phyloP scores from a whole-genome alignment of 1,140 invertebrate species.

The Lerema accius region DNA sequence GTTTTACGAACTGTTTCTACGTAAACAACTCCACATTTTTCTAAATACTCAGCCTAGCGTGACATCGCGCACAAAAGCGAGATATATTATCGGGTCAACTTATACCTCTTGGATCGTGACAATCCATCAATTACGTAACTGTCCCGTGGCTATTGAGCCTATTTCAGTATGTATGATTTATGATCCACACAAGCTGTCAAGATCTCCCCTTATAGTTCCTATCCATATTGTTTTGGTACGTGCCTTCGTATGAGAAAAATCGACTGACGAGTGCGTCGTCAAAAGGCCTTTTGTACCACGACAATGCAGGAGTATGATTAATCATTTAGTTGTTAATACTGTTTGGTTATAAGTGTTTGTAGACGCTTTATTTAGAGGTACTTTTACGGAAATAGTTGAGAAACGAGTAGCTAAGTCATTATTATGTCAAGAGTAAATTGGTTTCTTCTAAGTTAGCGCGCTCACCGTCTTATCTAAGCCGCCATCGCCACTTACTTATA shows the following conservation, averaged over 20 bases:
- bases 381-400: too few species aligned
- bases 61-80: constrained; percentile 26
- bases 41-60: constrained; percentile 8
- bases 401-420: too few species aligned
- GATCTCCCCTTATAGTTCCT: constrained; percentile 10
- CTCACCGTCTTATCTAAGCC: too few species aligned
- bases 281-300: neutral
- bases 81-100: constrained; percentile 32
- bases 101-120: constrained; percentile 28
- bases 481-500: too few species aligned
- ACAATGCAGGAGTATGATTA: neutral
- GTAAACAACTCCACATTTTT: constrained; percentile 15
- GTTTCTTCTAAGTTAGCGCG: too few species aligned
- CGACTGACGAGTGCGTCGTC: too few species aligned
- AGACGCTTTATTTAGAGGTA: too few species aligned
- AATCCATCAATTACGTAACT: constrained; percentile 37
- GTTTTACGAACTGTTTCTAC: constrained; percentile 10
- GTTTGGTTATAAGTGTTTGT: too few species aligned
- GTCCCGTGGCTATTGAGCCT: constrained; percentile 23
- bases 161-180: constrained; percentile 35
- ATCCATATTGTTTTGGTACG: constrained; percentile 6
- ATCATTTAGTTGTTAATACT: neutral
- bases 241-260: constrained; percentile 9
- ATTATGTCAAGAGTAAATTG: too few species aligned
- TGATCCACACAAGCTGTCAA: constrained; percentile 24